phyloP scores from a whole-genome alignment of 2,888 invertebrate species.

The Hemistola chrysoprasaria region DNA sequence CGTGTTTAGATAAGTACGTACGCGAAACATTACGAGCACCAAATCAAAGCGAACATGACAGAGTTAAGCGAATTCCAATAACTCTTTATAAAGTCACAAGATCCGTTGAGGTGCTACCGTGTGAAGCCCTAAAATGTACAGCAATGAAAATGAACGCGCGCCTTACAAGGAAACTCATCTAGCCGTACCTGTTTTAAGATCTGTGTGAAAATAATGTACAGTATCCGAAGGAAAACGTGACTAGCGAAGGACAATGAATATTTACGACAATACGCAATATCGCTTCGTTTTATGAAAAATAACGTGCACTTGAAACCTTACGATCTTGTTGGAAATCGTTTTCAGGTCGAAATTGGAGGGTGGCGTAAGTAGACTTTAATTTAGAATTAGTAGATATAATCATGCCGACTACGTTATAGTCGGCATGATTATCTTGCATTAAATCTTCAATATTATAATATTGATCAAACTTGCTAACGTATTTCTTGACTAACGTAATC shows the following conservation, averaged over 20 bases:
- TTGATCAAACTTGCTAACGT: too few relatives aligned
- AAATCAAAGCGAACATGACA: slow-evolving; percentile 7
- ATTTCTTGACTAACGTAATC: too few relatives aligned
- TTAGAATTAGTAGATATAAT: too few relatives aligned
- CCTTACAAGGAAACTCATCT: slow-evolving; percentile 7
- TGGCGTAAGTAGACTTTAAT: too few relatives aligned
- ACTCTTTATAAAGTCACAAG: slow-evolving; percentile 7
- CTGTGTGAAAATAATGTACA: slow-evolving; percentile 9
- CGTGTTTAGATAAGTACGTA: too few relatives aligned
- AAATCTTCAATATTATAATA: too few relatives aligned
- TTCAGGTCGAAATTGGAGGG: too few relatives aligned
- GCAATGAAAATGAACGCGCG: slow-evolving; percentile 16
- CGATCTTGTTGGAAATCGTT: too few relatives aligned
- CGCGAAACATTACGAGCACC: slow-evolving; percentile 4
- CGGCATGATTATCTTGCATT: too few relatives aligned
- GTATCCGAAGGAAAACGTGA: slow-evolving; percentile 7
- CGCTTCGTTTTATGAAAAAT: too few relatives aligned
- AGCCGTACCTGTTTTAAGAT: slow-evolving; percentile 7
- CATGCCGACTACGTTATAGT: too few relatives aligned
- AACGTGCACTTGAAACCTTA: too few relatives aligned
- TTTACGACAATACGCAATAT: not conserved
- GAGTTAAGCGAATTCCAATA: slow-evolving; percentile 9
- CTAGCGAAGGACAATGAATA: not conserved
- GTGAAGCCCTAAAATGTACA: slow-evolving; percentile 18
- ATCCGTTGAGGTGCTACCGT: slow-evolving; percentile 17